These are phyloP conservation scores for Thalpophila matura DNA, from an alignment of 2,888 invertebrate genomes.

Conservation along the genomic window DNA sequence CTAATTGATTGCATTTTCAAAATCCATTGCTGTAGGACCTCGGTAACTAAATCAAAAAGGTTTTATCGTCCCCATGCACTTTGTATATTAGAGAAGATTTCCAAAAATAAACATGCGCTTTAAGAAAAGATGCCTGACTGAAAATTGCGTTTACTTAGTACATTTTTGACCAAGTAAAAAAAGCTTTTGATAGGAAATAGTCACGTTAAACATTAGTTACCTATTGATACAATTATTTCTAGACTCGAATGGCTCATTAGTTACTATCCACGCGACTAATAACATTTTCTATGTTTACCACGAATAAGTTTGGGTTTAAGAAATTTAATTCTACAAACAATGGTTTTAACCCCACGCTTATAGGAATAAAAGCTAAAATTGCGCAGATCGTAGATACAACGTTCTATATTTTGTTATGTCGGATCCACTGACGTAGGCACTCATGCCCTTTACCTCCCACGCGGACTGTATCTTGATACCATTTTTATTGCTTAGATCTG, in stretches of 20 bases:
- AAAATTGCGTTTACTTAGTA: not conserved
- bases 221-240: conserved; percentile 27
- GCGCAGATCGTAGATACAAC: conserved; percentile 44
- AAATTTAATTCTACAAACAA: conserved; percentile 24
- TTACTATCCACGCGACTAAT: conserved; percentile 6
- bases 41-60: not conserved
- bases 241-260: conserved; percentile 23
- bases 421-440: conserved; percentile 82
- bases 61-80: not conserved
- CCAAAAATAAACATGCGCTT: conserved; percentile 22
- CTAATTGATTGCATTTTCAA: conserved; percentile 4
- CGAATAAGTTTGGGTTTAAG: conserved; percentile 25
- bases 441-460: conserved; percentile 85
- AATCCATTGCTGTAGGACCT: not conserved
- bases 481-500: conserved; percentile 55
- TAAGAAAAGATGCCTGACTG: not conserved
- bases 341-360: conserved; percentile 23
- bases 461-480: conserved; percentile 68
- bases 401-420: conserved; percentile 67
- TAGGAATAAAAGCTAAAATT: conserved; percentile 51
- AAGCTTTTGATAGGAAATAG: not conserved
- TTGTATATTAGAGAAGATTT: not conserved
- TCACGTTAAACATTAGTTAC: conserved; percentile 7
- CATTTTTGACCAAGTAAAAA: not conserved
- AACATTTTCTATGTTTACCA: conserved; percentile 46